Percentiles rank a stretch among this genome's conserved stretches.
Conservation (phyloP, 2,888 invertebrate genomes). For the Anodontia alba region DNA sequence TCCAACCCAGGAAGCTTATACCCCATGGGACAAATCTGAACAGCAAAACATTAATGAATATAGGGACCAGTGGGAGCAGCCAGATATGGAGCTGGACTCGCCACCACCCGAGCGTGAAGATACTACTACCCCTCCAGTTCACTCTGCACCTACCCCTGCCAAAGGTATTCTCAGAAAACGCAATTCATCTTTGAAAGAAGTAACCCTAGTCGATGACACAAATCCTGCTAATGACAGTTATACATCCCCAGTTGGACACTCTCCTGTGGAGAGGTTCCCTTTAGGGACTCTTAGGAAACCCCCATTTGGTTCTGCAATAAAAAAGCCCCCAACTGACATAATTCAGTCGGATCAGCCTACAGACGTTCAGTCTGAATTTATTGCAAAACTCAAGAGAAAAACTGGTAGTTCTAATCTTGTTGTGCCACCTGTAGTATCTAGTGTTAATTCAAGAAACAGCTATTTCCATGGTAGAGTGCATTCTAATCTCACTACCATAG, state of each 20-base stretch:
- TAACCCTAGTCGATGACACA: slow-evolving; percentile 58
- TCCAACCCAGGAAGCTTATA: slow-evolving; percentile 29
- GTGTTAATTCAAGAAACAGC: neutral
- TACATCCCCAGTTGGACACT: neutral
- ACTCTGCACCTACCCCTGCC: slow-evolving; percentile 51
- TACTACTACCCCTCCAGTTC: slow-evolving; percentile 55
- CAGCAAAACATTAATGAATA: neutral
- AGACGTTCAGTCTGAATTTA: slow-evolving; percentile 78
- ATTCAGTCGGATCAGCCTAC: slow-evolving; percentile 2
- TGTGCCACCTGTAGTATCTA: slow-evolving; percentile 51
- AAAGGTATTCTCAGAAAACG: slow-evolving; percentile 69
- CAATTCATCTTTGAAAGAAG: slow-evolving; percentile 63
- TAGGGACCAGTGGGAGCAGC: slow-evolving; percentile 39
- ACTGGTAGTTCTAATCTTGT: slow-evolving; percentile 23
- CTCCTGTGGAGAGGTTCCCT: slow-evolving; percentile 18
- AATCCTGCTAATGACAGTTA: neutral
- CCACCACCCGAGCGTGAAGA: slow-evolving; percentile 29
- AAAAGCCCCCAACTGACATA: slow-evolving; percentile 31
- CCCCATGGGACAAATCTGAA: slow-evolving; percentile 24
- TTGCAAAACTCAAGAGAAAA: slow-evolving; percentile 79
- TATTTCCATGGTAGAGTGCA: neutral
- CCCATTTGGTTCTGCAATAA: neutral
- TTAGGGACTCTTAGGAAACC: slow-evolving; percentile 46
- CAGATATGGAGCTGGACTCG: slow-evolving; percentile 38
- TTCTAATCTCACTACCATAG: neutral